phyloP scores from a whole-genome alignment of 2,797 vertebrate species.

The Neomorphus geoffroyi region DNA sequence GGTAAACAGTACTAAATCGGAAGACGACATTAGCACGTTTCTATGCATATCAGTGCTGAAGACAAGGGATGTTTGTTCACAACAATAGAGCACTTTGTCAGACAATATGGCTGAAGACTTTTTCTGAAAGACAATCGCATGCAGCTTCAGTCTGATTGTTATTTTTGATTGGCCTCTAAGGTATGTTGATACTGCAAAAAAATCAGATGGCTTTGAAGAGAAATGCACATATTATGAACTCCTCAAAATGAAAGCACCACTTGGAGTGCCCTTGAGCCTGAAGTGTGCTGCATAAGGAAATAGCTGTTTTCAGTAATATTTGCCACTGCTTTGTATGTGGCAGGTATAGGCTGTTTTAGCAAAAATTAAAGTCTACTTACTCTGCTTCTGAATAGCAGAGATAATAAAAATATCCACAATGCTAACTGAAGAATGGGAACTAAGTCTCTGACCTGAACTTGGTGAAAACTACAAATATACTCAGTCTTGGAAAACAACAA shows the following conservation, averaged over 20 bases:
- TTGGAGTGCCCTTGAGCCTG: background rate
- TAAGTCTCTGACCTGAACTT: background rate
- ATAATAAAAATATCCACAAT: background rate
- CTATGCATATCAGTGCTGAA: background rate
- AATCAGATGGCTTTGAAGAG: background rate
- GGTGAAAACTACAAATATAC: background rate
- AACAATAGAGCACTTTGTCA: background rate
- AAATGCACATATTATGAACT: background rate
- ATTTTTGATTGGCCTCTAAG: background rate
- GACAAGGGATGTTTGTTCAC: background rate
- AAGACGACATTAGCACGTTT: background rate
- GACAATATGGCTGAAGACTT: background rate
- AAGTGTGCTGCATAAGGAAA: background rate
- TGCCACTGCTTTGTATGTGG: background rate
- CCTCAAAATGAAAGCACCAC: background rate
- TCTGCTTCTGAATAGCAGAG: background rate
- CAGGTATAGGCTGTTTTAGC: background rate
- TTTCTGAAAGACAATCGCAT: background rate
- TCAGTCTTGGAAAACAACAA: background rate
- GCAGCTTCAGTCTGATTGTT: background rate
- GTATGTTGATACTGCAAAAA: background rate
- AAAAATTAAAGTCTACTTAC: background rate
- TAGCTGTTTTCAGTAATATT: background rate
- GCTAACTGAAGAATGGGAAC: background rate
- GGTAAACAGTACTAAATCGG: background rate